Evolutionary conservation across 2,797 vertebrate species (phyloP).

Genomic region (Halcyon badia): DNA sequence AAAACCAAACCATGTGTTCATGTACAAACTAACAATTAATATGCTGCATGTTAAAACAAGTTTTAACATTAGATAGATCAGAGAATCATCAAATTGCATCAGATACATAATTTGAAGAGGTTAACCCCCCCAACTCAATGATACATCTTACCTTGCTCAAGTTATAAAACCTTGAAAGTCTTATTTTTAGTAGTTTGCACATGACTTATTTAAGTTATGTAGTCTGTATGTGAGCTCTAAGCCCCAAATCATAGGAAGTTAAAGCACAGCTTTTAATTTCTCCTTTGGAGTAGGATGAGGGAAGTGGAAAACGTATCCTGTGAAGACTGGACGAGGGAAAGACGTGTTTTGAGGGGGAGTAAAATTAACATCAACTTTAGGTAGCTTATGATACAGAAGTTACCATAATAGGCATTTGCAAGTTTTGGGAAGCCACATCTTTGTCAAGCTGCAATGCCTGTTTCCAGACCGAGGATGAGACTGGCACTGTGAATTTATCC

Average conservation of each 20-base stretch:
- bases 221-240: not conserved
- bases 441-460: not conserved
- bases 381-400: not conserved
- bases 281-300: rapidly evolving
- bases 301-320: not conserved
- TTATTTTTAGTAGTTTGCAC: not conserved
- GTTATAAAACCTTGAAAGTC: not conserved
- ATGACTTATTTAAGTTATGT: rapidly evolving
- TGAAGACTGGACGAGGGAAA: not conserved
- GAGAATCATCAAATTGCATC: not conserved
- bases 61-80: not conserved
- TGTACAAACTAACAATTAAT: not conserved
- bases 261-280: not conserved
- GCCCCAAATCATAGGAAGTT: not conserved
- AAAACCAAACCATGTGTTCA: not conserved
- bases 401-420: too few relatives aligned
- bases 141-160: not conserved
- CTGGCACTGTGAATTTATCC: not conserved
- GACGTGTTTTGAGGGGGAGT: rapidly evolving
- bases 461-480: not conserved
- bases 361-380: not conserved
- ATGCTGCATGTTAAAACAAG: not conserved
- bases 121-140: too few relatives aligned
- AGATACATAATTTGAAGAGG: not conserved
- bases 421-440: not conserved